Conservation (phyloP, 2,113 vertebrate genomes). For the Motacilla tschutschensis region DNA sequence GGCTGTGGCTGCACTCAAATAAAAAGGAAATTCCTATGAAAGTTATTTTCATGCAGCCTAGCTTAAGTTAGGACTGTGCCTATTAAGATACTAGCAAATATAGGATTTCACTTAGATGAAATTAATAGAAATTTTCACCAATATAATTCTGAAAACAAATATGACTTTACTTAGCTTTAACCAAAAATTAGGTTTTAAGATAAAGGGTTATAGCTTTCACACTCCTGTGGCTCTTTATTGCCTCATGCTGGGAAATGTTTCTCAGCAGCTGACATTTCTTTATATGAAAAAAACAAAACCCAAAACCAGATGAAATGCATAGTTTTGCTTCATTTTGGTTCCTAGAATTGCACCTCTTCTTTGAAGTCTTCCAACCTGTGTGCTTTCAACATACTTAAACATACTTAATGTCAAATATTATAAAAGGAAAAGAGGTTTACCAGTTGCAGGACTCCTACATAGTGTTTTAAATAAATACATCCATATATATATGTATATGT, state of each 20-base stretch:
- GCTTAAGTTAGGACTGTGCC: background rate
- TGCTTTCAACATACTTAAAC: background rate
- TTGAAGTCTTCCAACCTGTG: background rate
- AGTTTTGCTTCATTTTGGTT: background rate
- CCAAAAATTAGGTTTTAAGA: background rate
- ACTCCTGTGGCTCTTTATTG: background rate
- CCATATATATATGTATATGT: background rate
- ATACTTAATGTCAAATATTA: background rate
- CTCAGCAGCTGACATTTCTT: background rate
- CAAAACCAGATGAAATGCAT: background rate
- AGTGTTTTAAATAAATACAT: background rate
- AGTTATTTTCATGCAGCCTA: background rate
- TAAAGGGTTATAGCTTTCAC: background rate
- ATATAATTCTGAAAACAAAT: background rate
- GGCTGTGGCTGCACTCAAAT: background rate
- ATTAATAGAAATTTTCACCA: background rate
- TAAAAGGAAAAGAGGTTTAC: background rate
- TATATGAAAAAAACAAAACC: background rate
- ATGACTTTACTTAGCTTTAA: background rate
- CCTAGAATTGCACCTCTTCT: background rate
- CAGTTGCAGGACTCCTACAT: background rate
- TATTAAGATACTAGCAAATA: background rate
- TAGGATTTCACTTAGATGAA: background rate
- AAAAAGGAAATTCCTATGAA: background rate
- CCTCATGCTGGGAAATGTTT: background rate